Evolutionary conservation across 2,113 vertebrate genomes (phyloP).

Genomic region (Paralichthys olivaceus): DNA sequence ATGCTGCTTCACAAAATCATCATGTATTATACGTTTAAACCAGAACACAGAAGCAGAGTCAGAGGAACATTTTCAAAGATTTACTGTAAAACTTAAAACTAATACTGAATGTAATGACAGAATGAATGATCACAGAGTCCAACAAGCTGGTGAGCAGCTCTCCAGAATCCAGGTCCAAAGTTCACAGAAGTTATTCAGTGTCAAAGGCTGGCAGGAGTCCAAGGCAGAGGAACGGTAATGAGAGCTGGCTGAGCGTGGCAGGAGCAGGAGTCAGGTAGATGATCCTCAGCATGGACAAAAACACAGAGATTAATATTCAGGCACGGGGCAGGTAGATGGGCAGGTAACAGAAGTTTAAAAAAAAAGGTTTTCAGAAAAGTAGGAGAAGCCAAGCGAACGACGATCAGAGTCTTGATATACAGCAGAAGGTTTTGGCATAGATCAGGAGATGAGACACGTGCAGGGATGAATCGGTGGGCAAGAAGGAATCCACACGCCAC

Average conservation of each 20-base stretch:
- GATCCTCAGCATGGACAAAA: not conserved
- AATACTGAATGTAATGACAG: not conserved
- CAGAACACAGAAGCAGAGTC: not conserved
- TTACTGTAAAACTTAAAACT: not conserved
- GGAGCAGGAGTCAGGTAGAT: conserved; percentile 1
- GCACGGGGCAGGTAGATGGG: not conserved
- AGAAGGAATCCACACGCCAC: not conserved
- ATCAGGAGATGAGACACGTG: not conserved
- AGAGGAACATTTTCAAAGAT: not conserved
- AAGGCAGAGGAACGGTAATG: not conserved
- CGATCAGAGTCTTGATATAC: not conserved
- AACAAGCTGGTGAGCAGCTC: not conserved
- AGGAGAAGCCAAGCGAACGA: not conserved
- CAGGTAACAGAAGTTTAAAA: not conserved
- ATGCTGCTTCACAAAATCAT: not conserved
- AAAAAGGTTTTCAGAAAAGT: not conserved
- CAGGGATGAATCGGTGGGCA: no score
- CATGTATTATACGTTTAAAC: not conserved
- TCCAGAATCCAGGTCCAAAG: not conserved
- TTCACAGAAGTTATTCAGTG: not conserved
- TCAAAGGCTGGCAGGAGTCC: conserved; percentile 1
- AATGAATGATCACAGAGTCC: not conserved
- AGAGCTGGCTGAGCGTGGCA: conserved; percentile 4
- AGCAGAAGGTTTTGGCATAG: not conserved
- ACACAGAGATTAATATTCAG: not conserved